Conservation (phyloP, 2,113 vertebrate genomes). For the Desmodus rotundus region DNA sequence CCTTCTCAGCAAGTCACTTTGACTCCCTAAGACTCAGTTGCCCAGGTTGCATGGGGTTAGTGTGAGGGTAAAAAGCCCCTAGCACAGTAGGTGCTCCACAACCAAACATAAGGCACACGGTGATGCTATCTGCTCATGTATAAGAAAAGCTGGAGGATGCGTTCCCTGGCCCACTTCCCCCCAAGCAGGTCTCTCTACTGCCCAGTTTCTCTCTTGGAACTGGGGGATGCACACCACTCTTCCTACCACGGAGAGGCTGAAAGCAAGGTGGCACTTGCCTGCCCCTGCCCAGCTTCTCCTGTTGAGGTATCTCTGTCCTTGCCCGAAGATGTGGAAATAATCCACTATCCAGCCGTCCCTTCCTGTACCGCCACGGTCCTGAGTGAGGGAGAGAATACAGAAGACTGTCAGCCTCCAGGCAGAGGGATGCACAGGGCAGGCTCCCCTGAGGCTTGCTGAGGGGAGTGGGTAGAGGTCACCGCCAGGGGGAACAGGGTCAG, state of each 20-base stretch:
- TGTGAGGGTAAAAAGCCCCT: background rate
- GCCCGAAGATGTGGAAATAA: constrained; percentile 77
- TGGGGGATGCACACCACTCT: too few relatives aligned
- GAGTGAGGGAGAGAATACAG: background rate
- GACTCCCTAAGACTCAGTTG: background rate
- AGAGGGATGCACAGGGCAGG: too few relatives aligned
- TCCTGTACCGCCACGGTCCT: constrained; percentile 75
- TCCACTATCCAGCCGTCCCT: constrained; percentile 78
- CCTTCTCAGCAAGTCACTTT: background rate
- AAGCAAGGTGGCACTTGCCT: constrained; percentile 58
- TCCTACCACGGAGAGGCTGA: background rate
- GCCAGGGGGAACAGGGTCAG: background rate
- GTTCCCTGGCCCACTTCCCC: background rate
- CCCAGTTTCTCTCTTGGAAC: background rate
- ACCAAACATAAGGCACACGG: background rate
- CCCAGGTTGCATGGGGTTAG: background rate
- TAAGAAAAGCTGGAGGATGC: background rate
- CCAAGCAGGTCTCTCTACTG: background rate
- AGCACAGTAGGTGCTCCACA: background rate
- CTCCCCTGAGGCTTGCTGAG: background rate
- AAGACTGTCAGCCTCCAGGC: background rate
- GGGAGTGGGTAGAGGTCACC: background rate
- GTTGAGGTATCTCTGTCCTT: constrained; percentile 75
- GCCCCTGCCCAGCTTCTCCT: constrained; percentile 77
- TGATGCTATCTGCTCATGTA: background rate